phyloP scores from a whole-genome alignment of 2,888 invertebrate species.

The Osedax frankpressi region DNA sequence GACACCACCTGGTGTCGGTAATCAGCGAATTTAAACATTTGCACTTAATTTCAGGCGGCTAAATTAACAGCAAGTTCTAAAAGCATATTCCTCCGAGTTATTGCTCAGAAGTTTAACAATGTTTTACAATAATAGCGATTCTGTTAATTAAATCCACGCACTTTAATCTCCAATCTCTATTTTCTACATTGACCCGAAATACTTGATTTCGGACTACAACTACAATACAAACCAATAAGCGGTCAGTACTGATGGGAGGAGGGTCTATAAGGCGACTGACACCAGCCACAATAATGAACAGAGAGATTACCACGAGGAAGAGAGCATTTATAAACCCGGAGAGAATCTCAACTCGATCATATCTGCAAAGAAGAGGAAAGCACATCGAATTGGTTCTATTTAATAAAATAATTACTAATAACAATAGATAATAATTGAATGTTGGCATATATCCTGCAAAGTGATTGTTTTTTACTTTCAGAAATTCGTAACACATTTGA shows the following conservation, averaged over 20 bases:
- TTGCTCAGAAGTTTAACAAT: too few relatives aligned
- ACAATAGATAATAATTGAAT: not conserved
- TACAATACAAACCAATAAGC: constrained; percentile 47
- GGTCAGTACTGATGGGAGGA: constrained; percentile 50
- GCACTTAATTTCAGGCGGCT: too few relatives aligned
- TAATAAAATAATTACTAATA: not conserved
- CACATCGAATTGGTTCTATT: not conserved
- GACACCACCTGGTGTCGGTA: constrained; percentile 51
- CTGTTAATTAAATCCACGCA: too few relatives aligned
- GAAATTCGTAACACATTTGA: not conserved
- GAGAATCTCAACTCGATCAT: constrained; percentile 50
- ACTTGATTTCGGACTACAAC: too few relatives aligned
- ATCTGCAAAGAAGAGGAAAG: constrained; percentile 37
- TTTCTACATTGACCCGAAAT: too few relatives aligned
- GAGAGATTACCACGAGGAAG: constrained; percentile 51
- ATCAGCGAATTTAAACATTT: too few relatives aligned
- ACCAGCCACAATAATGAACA: constrained; percentile 51
- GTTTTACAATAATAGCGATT: too few relatives aligned
- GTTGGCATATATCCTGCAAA: too few relatives aligned
- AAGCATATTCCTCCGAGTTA: too few relatives aligned
- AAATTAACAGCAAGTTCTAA: too few relatives aligned
- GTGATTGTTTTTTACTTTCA: too few relatives aligned
- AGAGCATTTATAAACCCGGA: constrained; percentile 54
- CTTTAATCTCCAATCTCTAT: too few relatives aligned
- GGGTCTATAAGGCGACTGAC: constrained; percentile 50